Evolutionary conservation across 1,140 invertebrate genomes (phyloP), one percentile per base, ranked within the genome.

Genomic region (Epicauta chinensis): DNA sequence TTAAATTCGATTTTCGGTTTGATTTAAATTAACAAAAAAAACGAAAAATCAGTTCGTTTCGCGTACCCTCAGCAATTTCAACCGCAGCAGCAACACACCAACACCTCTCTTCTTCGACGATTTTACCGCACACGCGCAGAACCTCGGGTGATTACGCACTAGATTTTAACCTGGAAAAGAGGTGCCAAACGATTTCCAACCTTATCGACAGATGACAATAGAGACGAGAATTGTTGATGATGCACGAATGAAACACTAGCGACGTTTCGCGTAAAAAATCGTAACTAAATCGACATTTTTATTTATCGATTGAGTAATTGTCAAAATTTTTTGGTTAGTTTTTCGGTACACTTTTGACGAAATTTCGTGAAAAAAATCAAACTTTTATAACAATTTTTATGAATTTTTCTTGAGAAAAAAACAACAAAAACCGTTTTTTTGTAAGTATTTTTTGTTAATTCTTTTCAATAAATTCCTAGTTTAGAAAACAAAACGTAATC

Each of bases 281-380:
- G 41, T 49, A 64, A 64, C 63, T 62, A 64, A 66, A 63, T 64
- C 60, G 60, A 64, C 60, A 45, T 63, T 63, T 63, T 65, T 65
- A 40, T 53, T 23, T 23, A 55, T 57, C 44, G 51, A 58, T 52
- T 47, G 64, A 59, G 59, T 48, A 62, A 53, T 53, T 59, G 62
- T 62, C 58, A 61, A 62, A 59, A 53, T 53, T 45, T 58, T 58
- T 55, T 55, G 40, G 34, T 43, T 23, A 23, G 51, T 44, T 43
- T 49, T 4, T 40, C 34, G 40, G 31, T 45, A n/a, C 5, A 16
- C 31, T 45, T 53, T 51, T 53, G 31, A 62, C 63, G 61, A 62
- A 64, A 58, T 5, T 23, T 23, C 1, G 4, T 4, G 38, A 37
- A 45, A 45, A 52, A 58, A 51, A 45, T 10, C 10, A 3, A 23